Evolutionary conservation across 2,113 vertebrate species (phyloP).

Genomic region (Pseudorasbora parva): DNA sequence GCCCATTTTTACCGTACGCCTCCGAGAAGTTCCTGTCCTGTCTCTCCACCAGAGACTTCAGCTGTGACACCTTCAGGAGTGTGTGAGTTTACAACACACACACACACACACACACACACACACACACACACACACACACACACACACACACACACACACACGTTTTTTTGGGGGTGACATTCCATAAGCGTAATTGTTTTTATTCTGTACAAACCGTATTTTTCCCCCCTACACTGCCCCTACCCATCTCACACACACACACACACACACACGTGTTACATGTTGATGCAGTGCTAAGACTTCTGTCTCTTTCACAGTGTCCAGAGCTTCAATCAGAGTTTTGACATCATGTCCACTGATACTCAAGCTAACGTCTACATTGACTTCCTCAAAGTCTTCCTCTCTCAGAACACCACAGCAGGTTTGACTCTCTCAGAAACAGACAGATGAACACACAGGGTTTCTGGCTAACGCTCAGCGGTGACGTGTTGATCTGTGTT

Average conservation of each 20-base stretch:
- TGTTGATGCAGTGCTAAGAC: not conserved
- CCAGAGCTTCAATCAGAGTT: constrained; percentile 56
- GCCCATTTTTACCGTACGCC: constrained; percentile 63
- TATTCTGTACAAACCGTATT: too few relatives aligned
- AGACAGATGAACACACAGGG: not conserved
- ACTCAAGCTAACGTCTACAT: constrained; percentile 58
- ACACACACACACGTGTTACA: not conserved
- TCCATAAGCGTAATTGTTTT: too few relatives aligned
- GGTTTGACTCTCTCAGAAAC: constrained; percentile 56
- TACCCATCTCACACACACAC: constrained; percentile 39
- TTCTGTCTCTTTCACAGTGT: constrained; percentile 20
- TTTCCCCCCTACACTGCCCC: too few relatives aligned
- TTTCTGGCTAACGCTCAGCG: not conserved
- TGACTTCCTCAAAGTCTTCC: constrained; percentile 67
- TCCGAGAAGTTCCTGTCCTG: constrained; percentile 69
- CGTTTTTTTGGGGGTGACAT: too few relatives aligned
- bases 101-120: constrained; percentile 33
- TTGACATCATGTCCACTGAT: constrained; percentile 39
- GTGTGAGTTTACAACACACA: constrained; percentile 64
- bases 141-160: constrained; percentile 19
- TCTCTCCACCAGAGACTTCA: constrained; percentile 55
- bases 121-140: constrained; percentile 20
- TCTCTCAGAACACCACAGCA: constrained; percentile 62
- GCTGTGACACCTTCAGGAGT: constrained; percentile 68
- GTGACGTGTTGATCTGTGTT: constrained; percentile 44